Base-by-base conservation (phyloP, 2,113 vertebrate species). In the Tachycineta bicolor region DNA sequence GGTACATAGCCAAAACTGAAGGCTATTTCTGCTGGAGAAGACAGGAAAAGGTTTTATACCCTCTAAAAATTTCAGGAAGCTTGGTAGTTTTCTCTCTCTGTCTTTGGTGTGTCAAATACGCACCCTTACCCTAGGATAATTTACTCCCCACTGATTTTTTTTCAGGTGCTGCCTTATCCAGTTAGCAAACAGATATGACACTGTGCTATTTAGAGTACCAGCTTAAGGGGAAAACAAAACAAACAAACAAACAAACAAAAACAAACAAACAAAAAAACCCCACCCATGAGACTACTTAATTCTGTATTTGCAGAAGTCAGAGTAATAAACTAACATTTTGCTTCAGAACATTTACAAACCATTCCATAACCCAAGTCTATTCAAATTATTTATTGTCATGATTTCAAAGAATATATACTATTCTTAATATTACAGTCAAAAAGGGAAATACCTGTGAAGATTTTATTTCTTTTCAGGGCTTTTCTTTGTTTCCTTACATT, bases 1-100 rank as follows among this genome's bases (percentile, higher is more conserved):
- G 81, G 87, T 96, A 96, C 67, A 31, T 6, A 93, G 94, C 81
- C 90, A 97, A 90, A 93, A 84, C 3, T 14, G 58, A 93, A 89
- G 19, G 75, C 43, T 80, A 21, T 77, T 94, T 74, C 47, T 96
- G 70, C 63, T 87, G 60, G 31, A 96, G 85, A 69, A 85, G 28
- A 83, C 46, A 79, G 87, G 58, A 89, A 94, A 83, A 77, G 14
- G 23, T 67, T 95, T 92, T 78, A 62, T 44, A 63, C 0, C 0
- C 74, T 80, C 77, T 73, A 44, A 82, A 85, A 50, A 50, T 44
- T 79, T 76, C 19, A 78, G 60, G 13, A n/a, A 24, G 9, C 31
- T 43, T 34, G 14, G 23, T 52, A 22, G 37, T 28, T 37, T 55
- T 29, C 55, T 69, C n/a, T 67, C n/a, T 39, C 83, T n/a, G 44